Conservation (phyloP, 1,140 invertebrate genomes). For the Trypoxylus dichotomus region DNA sequence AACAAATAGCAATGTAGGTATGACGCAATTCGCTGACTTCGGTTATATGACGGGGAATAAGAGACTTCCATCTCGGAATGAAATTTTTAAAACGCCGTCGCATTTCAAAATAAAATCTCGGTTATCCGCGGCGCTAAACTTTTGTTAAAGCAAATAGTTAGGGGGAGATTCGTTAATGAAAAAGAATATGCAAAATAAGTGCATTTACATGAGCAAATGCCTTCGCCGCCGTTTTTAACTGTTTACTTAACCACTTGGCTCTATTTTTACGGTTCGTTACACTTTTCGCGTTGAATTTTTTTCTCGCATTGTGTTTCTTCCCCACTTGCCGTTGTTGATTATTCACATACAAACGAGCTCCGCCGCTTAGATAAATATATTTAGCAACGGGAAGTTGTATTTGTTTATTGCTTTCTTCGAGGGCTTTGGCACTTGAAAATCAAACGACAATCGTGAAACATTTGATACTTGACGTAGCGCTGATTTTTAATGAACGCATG, state of each 20-base stretch:
- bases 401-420: not conserved
- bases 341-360: not conserved
- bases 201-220: constrained; percentile 23
- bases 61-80: not conserved
- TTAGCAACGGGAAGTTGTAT: not conserved
- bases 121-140: not conserved
- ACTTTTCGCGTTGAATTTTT: constrained; percentile 8
- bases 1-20: not conserved
- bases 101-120: constrained; percentile 19
- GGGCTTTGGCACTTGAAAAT: not conserved
- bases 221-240: constrained; percentile 12
- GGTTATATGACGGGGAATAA: not conserved
- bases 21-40: not conserved
- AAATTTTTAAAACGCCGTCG: not conserved
- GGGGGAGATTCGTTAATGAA: constrained; percentile 19
- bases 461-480: too few species aligned
- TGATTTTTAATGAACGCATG: too few species aligned
- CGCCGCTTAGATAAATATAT: not conserved
- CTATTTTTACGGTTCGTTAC: constrained; percentile 30
- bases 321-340: not conserved
- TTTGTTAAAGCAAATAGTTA: constrained; percentile 15
- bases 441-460: not conserved
- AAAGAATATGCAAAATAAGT: constrained; percentile 29
- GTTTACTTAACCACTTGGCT: constrained; percentile 20
- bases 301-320: not conserved